These are phyloP conservation scores for Hyperoodon ampullatus DNA, from an alignment of 2,113 vertebrate species.

Conservation along the genomic window DNA sequence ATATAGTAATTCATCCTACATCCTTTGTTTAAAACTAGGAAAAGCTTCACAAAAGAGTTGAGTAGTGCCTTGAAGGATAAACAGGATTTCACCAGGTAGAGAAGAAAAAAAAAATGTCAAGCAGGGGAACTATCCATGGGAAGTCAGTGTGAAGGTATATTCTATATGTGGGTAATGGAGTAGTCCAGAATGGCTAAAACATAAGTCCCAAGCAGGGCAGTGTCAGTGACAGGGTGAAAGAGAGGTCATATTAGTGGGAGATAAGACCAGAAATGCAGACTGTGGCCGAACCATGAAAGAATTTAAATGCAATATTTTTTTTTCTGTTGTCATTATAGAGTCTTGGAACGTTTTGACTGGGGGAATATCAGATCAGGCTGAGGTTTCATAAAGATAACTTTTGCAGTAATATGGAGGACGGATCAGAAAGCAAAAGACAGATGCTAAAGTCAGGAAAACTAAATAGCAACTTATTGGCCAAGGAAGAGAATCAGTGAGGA, in stretches of 20 bases:
- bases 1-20: not conserved
- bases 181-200: not conserved
- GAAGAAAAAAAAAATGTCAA: not conserved
- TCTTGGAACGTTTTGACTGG: not conserved
- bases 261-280: not conserved
- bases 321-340: not conserved
- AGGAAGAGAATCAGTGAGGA: not conserved
- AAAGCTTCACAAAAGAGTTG: not conserved
- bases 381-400: not conserved
- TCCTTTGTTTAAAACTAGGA: not conserved
- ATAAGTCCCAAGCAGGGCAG: too few relatives aligned
- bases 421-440: not conserved
- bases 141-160: not conserved
- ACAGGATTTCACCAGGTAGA: not conserved
- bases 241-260: not conserved
- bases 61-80: not conserved
- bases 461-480: not conserved
- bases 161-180: not conserved
- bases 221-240: not conserved
- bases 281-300: not conserved
- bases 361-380: not conserved
- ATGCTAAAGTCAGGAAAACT: not conserved
- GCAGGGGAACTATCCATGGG: not conserved
- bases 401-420: not conserved
- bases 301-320: not conserved